A percentile compares a stretch with the other conserved stretches of the same genome.
Evolutionary conservation across 30 jellyfish, hydroid and myxozoan genomes (phyloP).

Genomic region (Turritopsis dohrnii): DNA sequence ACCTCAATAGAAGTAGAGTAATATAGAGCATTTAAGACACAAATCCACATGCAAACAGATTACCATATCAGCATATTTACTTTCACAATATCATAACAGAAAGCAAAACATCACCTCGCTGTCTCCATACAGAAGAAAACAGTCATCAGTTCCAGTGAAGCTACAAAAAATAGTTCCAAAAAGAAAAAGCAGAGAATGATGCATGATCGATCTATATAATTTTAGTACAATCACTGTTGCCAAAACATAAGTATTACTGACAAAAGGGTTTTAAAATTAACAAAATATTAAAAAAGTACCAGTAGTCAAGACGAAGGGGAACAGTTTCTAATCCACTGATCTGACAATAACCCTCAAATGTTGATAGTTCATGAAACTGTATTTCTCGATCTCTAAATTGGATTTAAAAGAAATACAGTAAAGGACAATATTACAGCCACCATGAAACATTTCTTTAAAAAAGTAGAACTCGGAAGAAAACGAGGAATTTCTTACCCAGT

Average conservation of each 20-base stretch:
- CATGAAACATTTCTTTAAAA: background rate
- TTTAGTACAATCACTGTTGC: too few species aligned
- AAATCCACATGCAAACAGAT: background rate
- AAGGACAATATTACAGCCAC: too few species aligned
- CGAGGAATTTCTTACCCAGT: conserved; percentile 64
- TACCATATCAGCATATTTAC: background rate
- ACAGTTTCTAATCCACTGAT: conserved; percentile 79
- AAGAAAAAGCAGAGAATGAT: background rate
- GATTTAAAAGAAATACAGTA: background rate
- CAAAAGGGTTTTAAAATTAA: background rate
- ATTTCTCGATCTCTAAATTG: conserved; percentile 72
- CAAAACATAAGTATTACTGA: background rate
- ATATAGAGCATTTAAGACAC: too few species aligned
- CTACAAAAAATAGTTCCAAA: conserved; percentile 24
- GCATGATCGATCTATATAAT: too few species aligned
- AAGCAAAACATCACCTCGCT: conserved; percentile 50
- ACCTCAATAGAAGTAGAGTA: too few species aligned
- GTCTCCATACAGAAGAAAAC: conserved; percentile 77
- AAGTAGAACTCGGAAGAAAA: background rate
- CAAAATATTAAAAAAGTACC: too few species aligned
- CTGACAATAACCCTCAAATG: conserved; percentile 87
- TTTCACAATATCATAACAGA: too few species aligned
- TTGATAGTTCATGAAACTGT: conserved; percentile 88
- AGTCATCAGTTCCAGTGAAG: conserved; percentile 65
- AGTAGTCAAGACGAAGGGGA: conserved; percentile 65